A percentile compares a stretch with the other conserved stretches of the same genome.
phyloP scores from a whole-genome alignment of 2,797 vertebrate genomes.

The Phrynocephalus guinanensis region DNA sequence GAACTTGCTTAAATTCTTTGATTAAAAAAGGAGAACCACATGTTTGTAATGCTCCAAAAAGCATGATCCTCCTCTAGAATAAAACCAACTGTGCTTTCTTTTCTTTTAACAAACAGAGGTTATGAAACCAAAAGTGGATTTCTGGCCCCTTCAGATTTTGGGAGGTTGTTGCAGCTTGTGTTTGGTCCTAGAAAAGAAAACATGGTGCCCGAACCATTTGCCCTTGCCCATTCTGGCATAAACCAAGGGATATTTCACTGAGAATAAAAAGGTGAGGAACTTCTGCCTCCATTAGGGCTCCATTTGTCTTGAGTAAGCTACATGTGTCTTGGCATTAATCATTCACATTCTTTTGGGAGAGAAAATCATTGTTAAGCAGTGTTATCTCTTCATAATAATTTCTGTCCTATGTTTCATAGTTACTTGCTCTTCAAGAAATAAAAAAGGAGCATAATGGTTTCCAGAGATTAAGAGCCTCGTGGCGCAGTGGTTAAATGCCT shows the following conservation, averaged over 20 bases:
- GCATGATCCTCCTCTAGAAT: too few relatives aligned
- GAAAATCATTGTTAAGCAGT: neutral
- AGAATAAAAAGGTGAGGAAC: neutral
- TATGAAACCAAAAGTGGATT: too few relatives aligned
- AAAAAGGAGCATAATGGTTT: neutral
- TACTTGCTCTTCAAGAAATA: neutral
- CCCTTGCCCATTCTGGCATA: neutral
- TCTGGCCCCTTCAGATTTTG: too few relatives aligned
- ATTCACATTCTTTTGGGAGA: neutral
- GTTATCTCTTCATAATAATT: neutral
- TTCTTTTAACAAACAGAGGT: too few relatives aligned
- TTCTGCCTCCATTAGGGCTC: neutral
- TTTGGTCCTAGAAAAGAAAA: too few relatives aligned
- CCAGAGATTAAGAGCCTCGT: neutral
- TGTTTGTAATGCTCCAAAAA: too few relatives aligned
- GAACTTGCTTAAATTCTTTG: too few relatives aligned
- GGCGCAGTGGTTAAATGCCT: too few relatives aligned
- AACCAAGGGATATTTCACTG: constrained; percentile 2
- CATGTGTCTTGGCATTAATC: neutral
- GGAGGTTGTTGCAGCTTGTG: too few relatives aligned
- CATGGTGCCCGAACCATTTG: too few relatives aligned
- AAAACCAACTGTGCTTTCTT: too few relatives aligned
- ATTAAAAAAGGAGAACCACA: neutral
- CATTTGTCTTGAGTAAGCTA: neutral
- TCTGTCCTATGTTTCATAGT: constrained; percentile 1